phyloP scores from a whole-genome alignment of 2,113 vertebrate species.

The Oreochromis aureus region DNA sequence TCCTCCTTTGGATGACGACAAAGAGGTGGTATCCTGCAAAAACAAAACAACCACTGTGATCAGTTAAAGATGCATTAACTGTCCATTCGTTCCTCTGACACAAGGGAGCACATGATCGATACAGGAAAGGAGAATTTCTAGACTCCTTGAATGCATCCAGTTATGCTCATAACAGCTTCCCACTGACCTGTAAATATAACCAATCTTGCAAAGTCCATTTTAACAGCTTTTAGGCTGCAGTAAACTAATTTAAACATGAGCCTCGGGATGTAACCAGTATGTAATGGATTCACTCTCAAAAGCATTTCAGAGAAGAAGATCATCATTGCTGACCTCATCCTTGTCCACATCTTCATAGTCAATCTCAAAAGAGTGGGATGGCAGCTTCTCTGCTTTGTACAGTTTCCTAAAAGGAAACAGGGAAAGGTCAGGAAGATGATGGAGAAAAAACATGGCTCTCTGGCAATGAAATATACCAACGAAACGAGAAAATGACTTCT shows the following conservation, averaged over 20 bases:
- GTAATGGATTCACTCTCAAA: conserved; percentile 27
- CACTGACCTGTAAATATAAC: neutral
- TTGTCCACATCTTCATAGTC: conserved; percentile 96
- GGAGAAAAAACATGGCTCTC: neutral
- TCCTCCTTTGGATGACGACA: conserved; percentile 94
- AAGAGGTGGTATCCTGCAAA: conserved; percentile 89
- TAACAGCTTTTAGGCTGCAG: conserved; percentile 3
- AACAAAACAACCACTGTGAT: neutral
- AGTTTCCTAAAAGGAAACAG: conserved; percentile 73
- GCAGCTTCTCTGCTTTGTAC: conserved; percentile 88
- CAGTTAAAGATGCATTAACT: neutral
- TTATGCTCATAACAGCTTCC: conserved; percentile 8
- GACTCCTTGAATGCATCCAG: neutral
- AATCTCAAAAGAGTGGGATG: conserved; percentile 94
- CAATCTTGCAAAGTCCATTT: conserved; percentile 15
- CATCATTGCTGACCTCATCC: conserved; percentile 84
- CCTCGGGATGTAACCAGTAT: neutral
- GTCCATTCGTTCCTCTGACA: neutral
- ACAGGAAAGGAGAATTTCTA: neutral
- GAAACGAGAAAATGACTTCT: neutral
- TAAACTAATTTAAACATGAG: conserved; percentile 36
- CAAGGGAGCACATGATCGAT: conserved; percentile 4
- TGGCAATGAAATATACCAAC: neutral
- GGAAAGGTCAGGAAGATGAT: neutral
- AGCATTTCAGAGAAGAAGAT: conserved; percentile 13